Base-by-base conservation (phyloP, 23 tunicate species). In the Oikopleura dioica region DNA sequence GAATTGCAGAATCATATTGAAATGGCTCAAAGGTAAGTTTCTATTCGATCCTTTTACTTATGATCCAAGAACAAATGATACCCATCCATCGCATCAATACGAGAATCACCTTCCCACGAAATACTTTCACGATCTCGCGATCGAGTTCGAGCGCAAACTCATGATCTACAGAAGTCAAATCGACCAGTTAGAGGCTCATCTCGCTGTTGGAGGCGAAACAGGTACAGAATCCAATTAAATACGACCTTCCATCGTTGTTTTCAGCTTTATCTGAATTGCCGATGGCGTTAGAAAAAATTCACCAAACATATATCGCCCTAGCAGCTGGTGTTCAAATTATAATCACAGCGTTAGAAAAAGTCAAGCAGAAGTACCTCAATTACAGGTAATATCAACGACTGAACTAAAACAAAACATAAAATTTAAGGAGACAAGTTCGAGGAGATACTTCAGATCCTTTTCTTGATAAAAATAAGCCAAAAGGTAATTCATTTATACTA, bases 1-100 rank as follows among this genome's bases (percentile, higher is more conserved):
- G 5, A 63, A 23, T 28, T 63, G 32, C 72, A 63, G 26, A 63
- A 23, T 12, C 16, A 63, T 63, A 31, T 63, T 28, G 72, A 63
- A 63, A 63, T 63, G 72, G 72, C 72, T 24, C 72, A 63, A 63
- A 23, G n/a, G n/a, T n/a, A n/a, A n/a, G n/a, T n/a, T n/a, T n/a
- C n/a, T n/a, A n/a, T n/a, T n/a, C n/a, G n/a, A n/a, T n/a, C n/a
- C n/a, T n/a, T n/a, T n/a, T n/a, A n/a, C n/a, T n/a, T n/a, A n/a
- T n/a, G n/a, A n/a, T n/a, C n/a, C n/a, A n/a, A n/a, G 72, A 24
- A 63, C 72, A 63, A 23, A 63, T 31, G 72, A 63, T 28, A 63
- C 72, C 26, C 72, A 63, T 28, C 30, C 72, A 21, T 23, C 72
- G 2, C 26, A 12, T 28, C 26, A 63, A 31, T 31, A 63, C 33